Evolutionary conservation across 2,113 vertebrate genomes (phyloP), one percentile per base, ranked within the genome.

Genomic region (Megaptera novaeangliae): DNA sequence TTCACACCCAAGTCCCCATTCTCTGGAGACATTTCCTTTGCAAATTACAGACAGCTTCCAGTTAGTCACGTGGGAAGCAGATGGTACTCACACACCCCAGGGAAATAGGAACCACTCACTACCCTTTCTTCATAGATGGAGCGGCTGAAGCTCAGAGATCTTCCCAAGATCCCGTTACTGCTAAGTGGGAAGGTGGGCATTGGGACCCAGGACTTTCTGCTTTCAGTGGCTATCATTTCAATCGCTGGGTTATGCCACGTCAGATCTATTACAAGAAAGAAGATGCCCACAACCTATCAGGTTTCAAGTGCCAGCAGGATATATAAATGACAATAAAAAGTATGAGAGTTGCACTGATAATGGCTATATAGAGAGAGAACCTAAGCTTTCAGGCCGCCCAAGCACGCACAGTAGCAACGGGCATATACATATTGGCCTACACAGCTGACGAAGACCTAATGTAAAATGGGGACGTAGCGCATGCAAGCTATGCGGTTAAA

Each of bases 21-120:
- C 46, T 97, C 92, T 88, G 95, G 17, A 91, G 96, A 49, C 0
- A 59, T 36, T 11, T 97, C 97, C 98, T 98, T 92, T 87, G 96
- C 31, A 95, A 72, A 88, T 74, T 41, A 61, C 36, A 89, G 49
- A 66, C 2, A 41, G 9, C 29, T 20, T 36, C 46, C 64, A 13
- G 1, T 88, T 21, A 74, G 49, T 95, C 21, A 23, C 8, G 6
- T 25, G 20, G 63, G 77, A 71, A 64, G 81, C 83, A 20, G 17
- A 14, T 0, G 15, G 21, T 7, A 77, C 66, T 11, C 15, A 52
- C 18, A 27, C 20, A 52, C 34, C 31, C 66, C 20, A 6, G 83
- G 74, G 55, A 55, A 21, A 46, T 1, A 52, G 55, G 17, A 69
- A 23, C 31, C 55, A 49, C 36, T 44, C 63, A 10, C 6, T 9